Percentiles rank a stretch among this genome's conserved stretches.
Evolutionary conservation across 2,113 vertebrate genomes (phyloP).

Genomic region (Zootoca vivipara): DNA sequence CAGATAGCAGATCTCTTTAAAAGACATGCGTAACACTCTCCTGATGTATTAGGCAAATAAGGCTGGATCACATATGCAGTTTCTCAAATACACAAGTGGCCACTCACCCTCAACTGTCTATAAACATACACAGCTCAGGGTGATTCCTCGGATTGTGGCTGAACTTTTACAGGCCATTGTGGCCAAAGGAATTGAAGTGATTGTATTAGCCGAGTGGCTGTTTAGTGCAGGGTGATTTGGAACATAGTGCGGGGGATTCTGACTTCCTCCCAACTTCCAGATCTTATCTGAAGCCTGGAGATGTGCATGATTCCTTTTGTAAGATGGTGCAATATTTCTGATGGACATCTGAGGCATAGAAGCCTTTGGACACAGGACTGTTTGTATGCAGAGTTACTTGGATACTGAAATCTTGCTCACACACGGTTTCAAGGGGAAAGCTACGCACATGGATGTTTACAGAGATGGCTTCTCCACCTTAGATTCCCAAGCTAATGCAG

Average conservation of each 20-base stretch:
- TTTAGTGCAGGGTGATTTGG: neutral
- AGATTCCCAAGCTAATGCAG: too few species aligned
- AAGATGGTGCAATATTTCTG: too few species aligned
- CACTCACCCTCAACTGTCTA: neutral
- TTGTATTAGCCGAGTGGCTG: too few species aligned
- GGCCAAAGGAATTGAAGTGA: neutral
- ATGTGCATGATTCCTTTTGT: too few species aligned
- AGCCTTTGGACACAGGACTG: too few species aligned
- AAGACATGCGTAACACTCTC: conserved; percentile 46
- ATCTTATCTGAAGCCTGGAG: too few species aligned
- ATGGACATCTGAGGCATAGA: too few species aligned
- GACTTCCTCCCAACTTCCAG: neutral
- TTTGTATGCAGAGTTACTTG: too few species aligned
- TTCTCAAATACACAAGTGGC: neutral
- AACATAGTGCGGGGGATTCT: neutral
- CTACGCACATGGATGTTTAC: too few species aligned
- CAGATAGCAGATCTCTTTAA: conserved; percentile 57
- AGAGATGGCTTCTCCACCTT: too few species aligned
- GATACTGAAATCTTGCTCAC: too few species aligned
- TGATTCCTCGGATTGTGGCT: neutral
- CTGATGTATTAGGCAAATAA: conserved; percentile 59
- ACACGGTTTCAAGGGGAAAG: too few species aligned
- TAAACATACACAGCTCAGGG: neutral
- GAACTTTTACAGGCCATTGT: neutral
- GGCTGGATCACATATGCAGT: neutral